A percentile compares a stretch with the other conserved stretches of the same genome.
These are phyloP conservation scores for Sitobion miscanthi DNA, from an alignment of 1,140 invertebrate genomes.

Conservation along the genomic window DNA sequence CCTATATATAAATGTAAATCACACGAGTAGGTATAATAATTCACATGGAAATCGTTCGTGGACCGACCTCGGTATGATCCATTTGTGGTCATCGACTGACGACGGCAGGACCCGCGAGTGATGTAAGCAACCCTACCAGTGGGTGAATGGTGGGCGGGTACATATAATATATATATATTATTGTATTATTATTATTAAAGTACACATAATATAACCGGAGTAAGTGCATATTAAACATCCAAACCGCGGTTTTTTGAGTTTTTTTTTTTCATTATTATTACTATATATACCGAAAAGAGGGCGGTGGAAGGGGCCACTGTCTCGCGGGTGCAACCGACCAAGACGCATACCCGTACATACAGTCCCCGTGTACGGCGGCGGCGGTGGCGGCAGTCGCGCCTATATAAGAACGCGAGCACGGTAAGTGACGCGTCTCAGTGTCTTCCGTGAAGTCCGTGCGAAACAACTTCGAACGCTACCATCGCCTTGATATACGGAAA, in stretches of 20 bases:
- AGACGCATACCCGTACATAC: background rate
- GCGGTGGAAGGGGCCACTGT: conserved; percentile 31
- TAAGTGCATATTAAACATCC: background rate
- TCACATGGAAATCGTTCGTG: background rate
- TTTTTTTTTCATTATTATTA: background rate
- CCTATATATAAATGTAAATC: background rate
- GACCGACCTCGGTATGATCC: background rate
- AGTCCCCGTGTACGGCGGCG: background rate
- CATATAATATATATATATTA: background rate
- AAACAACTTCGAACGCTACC: background rate
- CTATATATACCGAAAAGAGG: background rate
- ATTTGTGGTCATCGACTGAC: background rate
- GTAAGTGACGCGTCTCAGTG: conserved; percentile 28
- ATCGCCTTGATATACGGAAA: background rate
- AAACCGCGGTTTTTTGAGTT: background rate
- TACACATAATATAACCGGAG: background rate
- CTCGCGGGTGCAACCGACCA: conserved; percentile 50
- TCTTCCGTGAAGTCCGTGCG: background rate
- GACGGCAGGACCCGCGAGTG: background rate
- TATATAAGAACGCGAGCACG: conserved; percentile 39
- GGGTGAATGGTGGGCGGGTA: background rate
- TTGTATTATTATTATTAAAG: background rate
- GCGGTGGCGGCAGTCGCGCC: background rate
- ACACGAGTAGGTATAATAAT: background rate
- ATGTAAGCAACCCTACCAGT: background rate